Evolutionary conservation across 2,888 invertebrate species (phyloP).

Genomic region (Monochamus alternatus): DNA sequence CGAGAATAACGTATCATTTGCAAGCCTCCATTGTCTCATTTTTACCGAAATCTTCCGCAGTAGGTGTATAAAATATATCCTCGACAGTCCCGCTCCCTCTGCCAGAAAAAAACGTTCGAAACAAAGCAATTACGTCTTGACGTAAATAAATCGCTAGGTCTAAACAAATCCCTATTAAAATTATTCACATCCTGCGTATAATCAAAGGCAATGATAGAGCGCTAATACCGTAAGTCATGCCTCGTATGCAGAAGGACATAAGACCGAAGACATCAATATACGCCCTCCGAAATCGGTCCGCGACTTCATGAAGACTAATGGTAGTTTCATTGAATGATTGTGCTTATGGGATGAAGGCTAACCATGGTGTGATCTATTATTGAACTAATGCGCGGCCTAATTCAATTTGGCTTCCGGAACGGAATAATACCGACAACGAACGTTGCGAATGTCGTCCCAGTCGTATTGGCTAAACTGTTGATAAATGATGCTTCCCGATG

Average conservation of each 20-base stretch:
- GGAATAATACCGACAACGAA: slow-evolving; percentile 27
- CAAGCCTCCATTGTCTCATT: slow-evolving; percentile 22
- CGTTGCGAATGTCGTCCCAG: background rate
- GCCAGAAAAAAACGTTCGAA: slow-evolving; percentile 27
- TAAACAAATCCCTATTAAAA: slow-evolving; percentile 53
- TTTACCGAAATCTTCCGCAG: slow-evolving; percentile 13
- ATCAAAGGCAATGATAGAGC: slow-evolving; percentile 54
- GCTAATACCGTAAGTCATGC: slow-evolving; percentile 38
- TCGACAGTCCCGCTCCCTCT: slow-evolving; percentile 5
- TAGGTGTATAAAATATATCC: slow-evolving; percentile 35
- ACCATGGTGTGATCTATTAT: slow-evolving; percentile 51
- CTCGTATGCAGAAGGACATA: slow-evolving; percentile 41
- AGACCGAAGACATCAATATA: slow-evolving; percentile 52
- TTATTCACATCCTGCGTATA: slow-evolving; percentile 42
- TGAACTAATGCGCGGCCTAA: slow-evolving; percentile 37
- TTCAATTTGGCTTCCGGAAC: slow-evolving; percentile 34
- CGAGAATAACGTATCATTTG: slow-evolving; percentile 31
- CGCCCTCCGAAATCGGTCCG: slow-evolving; percentile 49
- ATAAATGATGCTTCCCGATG: too few species aligned
- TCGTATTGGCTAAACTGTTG: too few species aligned
- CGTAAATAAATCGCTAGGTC: slow-evolving; percentile 52
- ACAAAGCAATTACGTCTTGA: slow-evolving; percentile 34
- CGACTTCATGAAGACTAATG: slow-evolving; percentile 62
- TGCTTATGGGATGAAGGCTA: slow-evolving; percentile 54
- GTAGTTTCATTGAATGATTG: slow-evolving; percentile 63